Evolutionary conservation across 2,888 invertebrate genomes (phyloP).

Genomic region (Sarcophaga rosellei): DNA sequence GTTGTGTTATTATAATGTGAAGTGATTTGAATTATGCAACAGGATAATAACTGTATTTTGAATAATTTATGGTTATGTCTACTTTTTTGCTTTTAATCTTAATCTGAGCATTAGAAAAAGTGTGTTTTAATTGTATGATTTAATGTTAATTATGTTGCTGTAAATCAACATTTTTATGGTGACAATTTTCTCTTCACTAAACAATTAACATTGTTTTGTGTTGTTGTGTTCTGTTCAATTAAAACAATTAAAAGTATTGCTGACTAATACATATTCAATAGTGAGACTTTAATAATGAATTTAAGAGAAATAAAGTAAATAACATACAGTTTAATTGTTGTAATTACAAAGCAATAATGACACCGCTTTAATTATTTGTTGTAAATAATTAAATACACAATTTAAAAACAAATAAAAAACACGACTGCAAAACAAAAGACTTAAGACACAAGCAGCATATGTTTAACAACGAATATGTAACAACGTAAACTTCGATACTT

Average conservation of each 20-base stretch:
- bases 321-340: constrained; percentile 8
- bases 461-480: not conserved
- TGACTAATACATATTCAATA: constrained; percentile 1
- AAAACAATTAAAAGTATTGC: not conserved
- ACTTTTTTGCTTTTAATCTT: no score
- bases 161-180: constrained; percentile 12
- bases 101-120: no score
- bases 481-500: not conserved
- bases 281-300: not conserved
- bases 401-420: constrained; percentile 1
- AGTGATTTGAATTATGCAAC: no score
- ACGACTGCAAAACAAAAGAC: constrained; percentile 12
- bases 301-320: not conserved
- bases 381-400: not conserved
- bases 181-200: not conserved
- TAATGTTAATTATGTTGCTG: not conserved
- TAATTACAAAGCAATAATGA: constrained; percentile 11
- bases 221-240: not conserved
- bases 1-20: no score
- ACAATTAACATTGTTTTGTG: constrained; percentile 2
- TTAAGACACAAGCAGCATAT: constrained; percentile 12
- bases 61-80: no score
- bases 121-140: not conserved
- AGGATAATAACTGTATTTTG: no score
- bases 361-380: constrained; percentile 9